A percentile compares a stretch with the other conserved stretches of the same genome.
These are phyloP conservation scores for Drosophila prostipennis DNA, from an alignment of 2,888 invertebrate species.

Conservation along the genomic window DNA sequence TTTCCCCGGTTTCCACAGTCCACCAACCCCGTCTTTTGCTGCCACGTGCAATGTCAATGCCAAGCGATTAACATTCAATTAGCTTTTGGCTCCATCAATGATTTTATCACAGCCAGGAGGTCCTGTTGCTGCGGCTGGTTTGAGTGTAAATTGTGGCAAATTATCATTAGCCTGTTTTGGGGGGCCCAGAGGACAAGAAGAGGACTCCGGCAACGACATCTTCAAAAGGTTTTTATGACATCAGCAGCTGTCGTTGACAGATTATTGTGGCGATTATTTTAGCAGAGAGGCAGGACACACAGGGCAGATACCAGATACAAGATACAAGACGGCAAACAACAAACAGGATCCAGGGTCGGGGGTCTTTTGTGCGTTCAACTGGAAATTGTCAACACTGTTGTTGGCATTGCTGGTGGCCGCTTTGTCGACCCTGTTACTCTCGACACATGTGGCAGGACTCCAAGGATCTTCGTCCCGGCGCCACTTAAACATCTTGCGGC, in stretches of 20 bases:
- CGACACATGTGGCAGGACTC: conserved; percentile 39
- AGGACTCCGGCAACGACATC: conserved; percentile 64
- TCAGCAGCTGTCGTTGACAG: conserved; percentile 84
- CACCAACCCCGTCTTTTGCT: conserved; percentile 8
- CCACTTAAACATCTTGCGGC: conserved; percentile 60
- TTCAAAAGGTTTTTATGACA: conserved; percentile 83
- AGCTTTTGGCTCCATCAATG: conserved; percentile 78
- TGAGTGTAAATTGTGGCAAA: conserved; percentile 80
- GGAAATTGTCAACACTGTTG: conserved; percentile 75
- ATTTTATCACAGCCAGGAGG: conserved; percentile 77
- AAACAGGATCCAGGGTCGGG: conserved; percentile 26
- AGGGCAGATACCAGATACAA: conserved; percentile 35
- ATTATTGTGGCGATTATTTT: conserved; percentile 84
- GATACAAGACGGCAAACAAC: conserved; percentile 45
- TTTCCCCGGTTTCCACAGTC: background rate
- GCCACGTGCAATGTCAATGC: conserved; percentile 76
- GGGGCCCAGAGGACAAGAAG: conserved; percentile 44
- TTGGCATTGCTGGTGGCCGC: conserved; percentile 60
- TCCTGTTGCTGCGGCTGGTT: conserved; percentile 50
- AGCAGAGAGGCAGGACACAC: conserved; percentile 37
- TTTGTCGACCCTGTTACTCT: conserved; percentile 28
- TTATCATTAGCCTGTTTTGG: conserved; percentile 70
- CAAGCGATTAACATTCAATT: conserved; percentile 82
- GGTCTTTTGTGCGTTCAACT: conserved; percentile 71
- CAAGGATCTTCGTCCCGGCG: conserved; percentile 19